Evolutionary conservation across 2,888 invertebrate genomes (phyloP).

Genomic region (Phymatocera aterrima): DNA sequence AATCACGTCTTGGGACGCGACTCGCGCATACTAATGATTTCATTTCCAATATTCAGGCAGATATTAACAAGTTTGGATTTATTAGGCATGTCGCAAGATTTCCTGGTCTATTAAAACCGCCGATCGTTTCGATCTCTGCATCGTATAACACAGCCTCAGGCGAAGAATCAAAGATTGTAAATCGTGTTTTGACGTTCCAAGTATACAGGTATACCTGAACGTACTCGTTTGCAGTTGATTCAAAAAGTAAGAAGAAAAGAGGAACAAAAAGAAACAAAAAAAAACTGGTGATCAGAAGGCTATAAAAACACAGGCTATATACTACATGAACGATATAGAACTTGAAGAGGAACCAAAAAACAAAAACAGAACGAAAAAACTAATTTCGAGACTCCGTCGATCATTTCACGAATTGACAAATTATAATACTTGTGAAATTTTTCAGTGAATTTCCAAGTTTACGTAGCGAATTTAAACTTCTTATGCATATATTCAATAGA

Average conservation of each 20-base stretch:
- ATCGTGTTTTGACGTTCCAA: neutral
- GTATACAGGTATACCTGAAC: neutral
- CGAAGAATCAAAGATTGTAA: conserved; percentile 20
- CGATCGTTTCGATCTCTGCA: neutral
- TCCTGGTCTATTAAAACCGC: neutral
- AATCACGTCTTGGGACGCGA: neutral
- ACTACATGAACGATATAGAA: neutral
- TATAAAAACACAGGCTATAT: neutral
- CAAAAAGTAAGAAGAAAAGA: neutral
- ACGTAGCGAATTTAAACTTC: neutral
- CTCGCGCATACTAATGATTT: neutral
- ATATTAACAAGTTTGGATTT: neutral
- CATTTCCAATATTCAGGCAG: conserved; percentile 21
- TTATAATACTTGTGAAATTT: neutral
- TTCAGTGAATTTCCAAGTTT: neutral
- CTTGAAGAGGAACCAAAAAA: too few relatives aligned
- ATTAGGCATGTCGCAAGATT: conserved; percentile 15
- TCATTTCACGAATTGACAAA: neutral
- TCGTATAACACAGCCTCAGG: conserved; percentile 8
- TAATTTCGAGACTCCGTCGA: neutral
- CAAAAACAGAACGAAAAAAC: too few relatives aligned
- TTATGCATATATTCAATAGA: neutral
- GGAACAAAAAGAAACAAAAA: neutral
- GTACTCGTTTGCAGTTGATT: neutral
- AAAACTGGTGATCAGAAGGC: too few relatives aligned